A percentile compares a stretch with the other conserved stretches of the same genome.
phyloP scores from a whole-genome alignment of 2,888 invertebrate species.

The Dromius quadrimaculatus region DNA sequence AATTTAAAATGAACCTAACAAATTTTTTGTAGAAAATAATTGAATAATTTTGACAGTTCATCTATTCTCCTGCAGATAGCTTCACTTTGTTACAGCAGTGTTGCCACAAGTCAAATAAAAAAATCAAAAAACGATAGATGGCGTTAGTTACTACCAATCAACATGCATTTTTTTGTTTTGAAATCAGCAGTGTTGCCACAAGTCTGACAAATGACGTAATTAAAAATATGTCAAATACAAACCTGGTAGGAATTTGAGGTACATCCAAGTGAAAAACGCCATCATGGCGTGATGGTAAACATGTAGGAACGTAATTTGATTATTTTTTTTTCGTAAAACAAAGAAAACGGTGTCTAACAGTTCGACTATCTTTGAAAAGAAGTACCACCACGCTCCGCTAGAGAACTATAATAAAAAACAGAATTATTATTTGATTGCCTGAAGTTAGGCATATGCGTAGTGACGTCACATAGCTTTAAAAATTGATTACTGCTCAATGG shows the following conservation, averaged over 20 bases:
- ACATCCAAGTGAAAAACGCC: slow-evolving; percentile 84
- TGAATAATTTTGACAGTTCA: no score
- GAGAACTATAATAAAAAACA: slow-evolving; percentile 68
- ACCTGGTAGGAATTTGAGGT: slow-evolving; percentile 83
- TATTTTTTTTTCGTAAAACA: slow-evolving; percentile 89
- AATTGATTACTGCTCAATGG: no score
- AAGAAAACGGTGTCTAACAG: slow-evolving; percentile 88
- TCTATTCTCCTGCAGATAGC: no score
- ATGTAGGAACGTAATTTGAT: slow-evolving; percentile 89
- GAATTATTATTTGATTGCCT: not conserved
- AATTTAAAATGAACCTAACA: not conserved
- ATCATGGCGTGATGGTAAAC: slow-evolving; percentile 89
- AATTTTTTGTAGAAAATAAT: not conserved
- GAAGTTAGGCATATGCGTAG: no score
- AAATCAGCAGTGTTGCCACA: no score
- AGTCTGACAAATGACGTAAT: no score
- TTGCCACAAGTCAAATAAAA: no score
- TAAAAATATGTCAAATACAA: slow-evolving; percentile 53
- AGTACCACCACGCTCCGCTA: slow-evolving; percentile 82
- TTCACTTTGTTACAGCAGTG: no score
- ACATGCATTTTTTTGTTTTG: no score
- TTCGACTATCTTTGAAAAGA: slow-evolving; percentile 82
- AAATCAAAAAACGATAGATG: no score
- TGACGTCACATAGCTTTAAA: no score
- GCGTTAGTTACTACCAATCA: no score